phyloP scores from a whole-genome alignment of 2,888 invertebrate species.

The Portevinia maculata region DNA sequence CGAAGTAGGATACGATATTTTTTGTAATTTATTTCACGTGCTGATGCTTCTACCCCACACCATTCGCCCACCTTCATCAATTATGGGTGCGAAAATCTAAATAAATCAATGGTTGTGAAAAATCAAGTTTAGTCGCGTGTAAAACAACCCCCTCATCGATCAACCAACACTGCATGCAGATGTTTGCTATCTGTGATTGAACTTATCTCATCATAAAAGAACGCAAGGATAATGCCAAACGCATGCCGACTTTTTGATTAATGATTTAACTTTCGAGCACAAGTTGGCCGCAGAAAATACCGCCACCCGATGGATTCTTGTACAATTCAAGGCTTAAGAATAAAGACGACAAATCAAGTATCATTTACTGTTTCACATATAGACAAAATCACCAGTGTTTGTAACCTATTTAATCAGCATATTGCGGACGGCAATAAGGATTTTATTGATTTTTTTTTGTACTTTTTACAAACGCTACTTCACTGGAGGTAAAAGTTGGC shows the following conservation, averaged over 20 bases:
- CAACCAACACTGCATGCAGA: constrained; percentile 9
- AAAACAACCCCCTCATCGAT: constrained; percentile 5
- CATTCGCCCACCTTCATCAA: not conserved
- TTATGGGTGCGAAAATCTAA: constrained; percentile 32
- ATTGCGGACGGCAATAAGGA: constrained; percentile 60
- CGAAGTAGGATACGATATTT: constrained; percentile 13
- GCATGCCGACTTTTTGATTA: constrained; percentile 55
- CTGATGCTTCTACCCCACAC: not conserved
- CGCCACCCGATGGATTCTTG: not conserved
- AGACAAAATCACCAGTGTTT: constrained; percentile 1
- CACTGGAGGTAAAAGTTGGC: constrained; percentile 21
- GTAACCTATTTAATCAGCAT: constrained; percentile 38
- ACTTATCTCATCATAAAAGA: constrained; percentile 36
- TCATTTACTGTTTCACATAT: no score
- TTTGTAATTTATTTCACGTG: constrained; percentile 23
- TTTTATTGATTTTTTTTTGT: constrained; percentile 65
- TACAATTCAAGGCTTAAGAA: no score
- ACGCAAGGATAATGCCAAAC: constrained; percentile 10
- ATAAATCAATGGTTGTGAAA: constrained; percentile 56
- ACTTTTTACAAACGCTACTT: not conserved
- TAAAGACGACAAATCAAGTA: no score
- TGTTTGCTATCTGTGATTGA: constrained; percentile 63
- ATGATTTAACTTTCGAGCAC: constrained; percentile 62
- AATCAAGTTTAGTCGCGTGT: constrained; percentile 21
- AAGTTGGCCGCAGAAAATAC: not conserved